These are phyloP conservation scores for Pogonocherus hispidulus DNA, from an alignment of 2,888 invertebrate species.

Conservation along the genomic window DNA sequence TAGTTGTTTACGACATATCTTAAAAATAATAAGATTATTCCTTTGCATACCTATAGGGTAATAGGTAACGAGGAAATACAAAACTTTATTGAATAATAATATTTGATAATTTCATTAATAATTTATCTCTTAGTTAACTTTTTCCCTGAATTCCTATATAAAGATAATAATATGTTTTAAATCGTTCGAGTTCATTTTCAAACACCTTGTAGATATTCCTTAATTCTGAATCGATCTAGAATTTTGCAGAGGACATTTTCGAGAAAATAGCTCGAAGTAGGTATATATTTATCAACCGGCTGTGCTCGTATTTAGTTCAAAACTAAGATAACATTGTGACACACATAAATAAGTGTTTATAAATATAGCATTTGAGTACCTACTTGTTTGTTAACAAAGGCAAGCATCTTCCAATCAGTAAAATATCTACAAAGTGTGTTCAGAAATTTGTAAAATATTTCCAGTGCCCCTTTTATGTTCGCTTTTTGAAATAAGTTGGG, in stretches of 20 bases:
- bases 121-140: no score
- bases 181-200: not conserved
- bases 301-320: not conserved
- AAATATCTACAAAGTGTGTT: conserved; percentile 3
- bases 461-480: not conserved
- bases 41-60: no score
- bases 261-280: not conserved
- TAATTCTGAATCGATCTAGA: not conserved
- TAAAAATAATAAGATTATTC: no score
- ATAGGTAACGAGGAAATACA: no score
- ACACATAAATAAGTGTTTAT: conserved; percentile 9
- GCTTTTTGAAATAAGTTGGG: not conserved
- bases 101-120: no score
- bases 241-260: not conserved
- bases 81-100: no score
- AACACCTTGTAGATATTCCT: not conserved
- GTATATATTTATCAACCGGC: not conserved
- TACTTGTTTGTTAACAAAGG: not conserved
- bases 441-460: not conserved
- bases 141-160: no score
- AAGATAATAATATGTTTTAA: no score
- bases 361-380: not conserved
- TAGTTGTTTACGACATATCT: no score
- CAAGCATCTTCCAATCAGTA: not conserved
- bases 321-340: conserved; percentile 6